Conservation (phyloP, 2,797 vertebrate genomes). For the Sebastolobus altivelis region DNA sequence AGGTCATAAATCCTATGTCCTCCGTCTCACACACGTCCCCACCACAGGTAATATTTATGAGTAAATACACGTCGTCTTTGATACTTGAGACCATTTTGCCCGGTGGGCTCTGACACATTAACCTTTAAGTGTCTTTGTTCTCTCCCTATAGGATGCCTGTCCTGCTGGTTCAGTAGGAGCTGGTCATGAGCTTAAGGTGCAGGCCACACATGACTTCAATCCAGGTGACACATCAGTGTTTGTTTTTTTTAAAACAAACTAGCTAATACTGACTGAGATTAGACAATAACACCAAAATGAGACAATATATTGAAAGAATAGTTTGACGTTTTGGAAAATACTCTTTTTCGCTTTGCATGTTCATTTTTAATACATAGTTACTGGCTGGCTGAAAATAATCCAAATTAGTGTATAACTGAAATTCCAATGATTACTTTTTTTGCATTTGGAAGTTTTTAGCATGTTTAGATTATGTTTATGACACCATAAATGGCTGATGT, state of each 20-base stretch:
- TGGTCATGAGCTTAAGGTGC: conserved; percentile 79
- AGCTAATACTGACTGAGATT: background rate
- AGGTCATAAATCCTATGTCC: conserved; percentile 86
- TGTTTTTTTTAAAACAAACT: background rate
- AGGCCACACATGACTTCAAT: conserved; percentile 90
- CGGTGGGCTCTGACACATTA: background rate
- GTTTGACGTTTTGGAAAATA: background rate
- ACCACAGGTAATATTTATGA: conserved; percentile 66
- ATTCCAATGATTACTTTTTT: background rate
- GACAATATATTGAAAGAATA: background rate
- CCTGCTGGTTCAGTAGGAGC: conserved; percentile 51
- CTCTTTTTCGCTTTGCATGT: background rate
- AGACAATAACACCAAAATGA: background rate
- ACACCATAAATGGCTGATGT: background rate
- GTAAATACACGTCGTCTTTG: background rate
- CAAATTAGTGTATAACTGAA: background rate
- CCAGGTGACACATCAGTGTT: conserved; percentile 71
- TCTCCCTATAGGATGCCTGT: conserved; percentile 56
- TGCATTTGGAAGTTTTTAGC: background rate
- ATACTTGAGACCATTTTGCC: background rate
- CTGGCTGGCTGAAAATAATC: background rate
- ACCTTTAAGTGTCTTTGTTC: conserved; percentile 2
- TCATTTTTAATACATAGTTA: background rate
- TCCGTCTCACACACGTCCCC: background rate
- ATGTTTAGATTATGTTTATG: background rate